phyloP scores from a whole-genome alignment of 1,140 invertebrate genomes.

The Aphaenogaster ashmeadi region DNA sequence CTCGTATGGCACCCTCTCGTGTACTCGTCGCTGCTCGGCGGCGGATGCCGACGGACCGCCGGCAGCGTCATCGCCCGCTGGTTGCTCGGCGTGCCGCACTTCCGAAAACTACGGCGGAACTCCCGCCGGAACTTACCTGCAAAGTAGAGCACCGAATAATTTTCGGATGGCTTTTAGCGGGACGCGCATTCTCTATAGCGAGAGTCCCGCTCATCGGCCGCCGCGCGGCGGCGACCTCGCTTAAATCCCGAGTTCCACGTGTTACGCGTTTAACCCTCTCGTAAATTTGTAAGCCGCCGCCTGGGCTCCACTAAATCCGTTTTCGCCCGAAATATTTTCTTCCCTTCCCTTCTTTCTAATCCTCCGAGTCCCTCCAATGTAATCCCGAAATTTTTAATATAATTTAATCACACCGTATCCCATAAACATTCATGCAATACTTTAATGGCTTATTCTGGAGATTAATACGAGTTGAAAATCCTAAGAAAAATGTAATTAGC shows the following conservation, averaged over 20 bases:
- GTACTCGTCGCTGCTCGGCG: conserved; percentile 42
- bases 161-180: neutral
- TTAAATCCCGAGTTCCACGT: conserved; percentile 7
- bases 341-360: neutral
- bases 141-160: conserved; percentile 69
- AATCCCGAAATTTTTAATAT: neutral
- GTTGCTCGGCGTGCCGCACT: conserved; percentile 64
- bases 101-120: conserved; percentile 88
- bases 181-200: neutral
- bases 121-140: conserved; percentile 89
- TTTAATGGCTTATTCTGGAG: neutral
- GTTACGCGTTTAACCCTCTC: neutral
- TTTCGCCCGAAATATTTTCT: neutral
- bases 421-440: neutral
- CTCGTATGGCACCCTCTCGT: conserved; percentile 61
- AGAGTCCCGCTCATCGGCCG: neutral
- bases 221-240: no score
- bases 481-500: neutral
- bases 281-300: neutral
- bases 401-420: neutral
- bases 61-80: conserved; percentile 40
- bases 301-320: neutral
- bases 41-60: conserved; percentile 14
- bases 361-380: neutral
- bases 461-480: neutral